phyloP scores from a whole-genome alignment of 2,888 invertebrate genomes.

The Chouioia cunea region DNA sequence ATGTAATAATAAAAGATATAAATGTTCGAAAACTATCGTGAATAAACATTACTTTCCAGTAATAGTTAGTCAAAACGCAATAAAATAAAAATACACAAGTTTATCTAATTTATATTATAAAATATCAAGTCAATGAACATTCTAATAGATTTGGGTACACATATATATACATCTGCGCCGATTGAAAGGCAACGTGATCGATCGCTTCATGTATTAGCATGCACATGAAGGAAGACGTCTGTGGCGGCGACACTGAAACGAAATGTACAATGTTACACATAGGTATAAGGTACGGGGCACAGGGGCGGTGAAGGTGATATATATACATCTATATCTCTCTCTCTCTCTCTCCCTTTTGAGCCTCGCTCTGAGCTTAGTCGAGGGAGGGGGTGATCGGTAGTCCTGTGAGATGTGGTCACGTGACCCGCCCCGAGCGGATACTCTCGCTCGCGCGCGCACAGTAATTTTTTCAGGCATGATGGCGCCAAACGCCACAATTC shows the following conservation, averaged over 20 bases:
- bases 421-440: slow-evolving; percentile 61
- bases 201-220: slow-evolving; percentile 13
- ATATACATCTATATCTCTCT: not conserved
- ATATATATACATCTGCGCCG: not conserved
- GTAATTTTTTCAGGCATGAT: slow-evolving; percentile 71
- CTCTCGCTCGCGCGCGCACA: slow-evolving; percentile 5
- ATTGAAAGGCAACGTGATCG: slow-evolving; percentile 28
- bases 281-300: not conserved
- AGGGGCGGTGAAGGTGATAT: slow-evolving; percentile 2
- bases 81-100: too few species aligned
- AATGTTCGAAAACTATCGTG: too few species aligned
- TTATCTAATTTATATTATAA: too few species aligned
- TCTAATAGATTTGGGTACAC: too few species aligned
- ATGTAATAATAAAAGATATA: too few species aligned
- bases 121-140: too few species aligned
- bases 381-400: slow-evolving; percentile 6
- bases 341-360: too few species aligned
- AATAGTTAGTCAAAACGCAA: not conserved
- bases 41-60: too few species aligned
- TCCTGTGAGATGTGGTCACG: slow-evolving; percentile 60
- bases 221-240: too few species aligned
- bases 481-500: slow-evolving; percentile 72
- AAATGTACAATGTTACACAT: slow-evolving; percentile 6
- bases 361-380: too few species aligned
- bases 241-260: slow-evolving; percentile 1